phyloP scores from a whole-genome alignment of 2,888 invertebrate genomes.

The Cremastinae sp. region DNA sequence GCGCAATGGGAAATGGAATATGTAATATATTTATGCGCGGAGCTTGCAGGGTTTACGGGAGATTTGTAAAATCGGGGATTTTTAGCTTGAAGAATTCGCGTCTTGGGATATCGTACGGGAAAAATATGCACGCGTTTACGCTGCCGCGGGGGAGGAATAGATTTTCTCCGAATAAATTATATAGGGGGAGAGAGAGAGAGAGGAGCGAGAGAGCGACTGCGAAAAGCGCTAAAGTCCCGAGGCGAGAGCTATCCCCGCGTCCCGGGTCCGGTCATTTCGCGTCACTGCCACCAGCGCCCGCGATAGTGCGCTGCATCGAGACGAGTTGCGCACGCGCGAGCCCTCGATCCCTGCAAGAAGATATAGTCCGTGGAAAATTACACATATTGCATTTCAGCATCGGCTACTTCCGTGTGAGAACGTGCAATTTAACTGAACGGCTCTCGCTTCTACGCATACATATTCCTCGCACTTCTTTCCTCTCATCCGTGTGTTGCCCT shows the following conservation, averaged over 20 bases:
- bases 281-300: constrained; percentile 16
- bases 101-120: background rate
- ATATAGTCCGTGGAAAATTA: constrained; percentile 60
- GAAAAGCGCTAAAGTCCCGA: constrained; percentile 60
- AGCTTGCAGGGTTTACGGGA: too few species aligned
- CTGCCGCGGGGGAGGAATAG: constrained; percentile 44
- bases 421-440: constrained; percentile 55
- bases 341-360: constrained; percentile 46
- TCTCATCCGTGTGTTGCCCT: too few species aligned
- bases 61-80: constrained; percentile 15
- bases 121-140: constrained; percentile 44
- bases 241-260: constrained; percentile 20
- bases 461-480: constrained; percentile 44
- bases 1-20: background rate
- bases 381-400: constrained; percentile 64
- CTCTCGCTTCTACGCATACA: constrained; percentile 44
- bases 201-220: constrained; percentile 44
- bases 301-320: constrained; percentile 31
- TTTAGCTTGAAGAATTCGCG: constrained; percentile 15
- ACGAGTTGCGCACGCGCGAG: constrained; percentile 36
- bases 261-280: constrained; percentile 30
- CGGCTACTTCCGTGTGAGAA: constrained; percentile 61
- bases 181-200: constrained; percentile 11
- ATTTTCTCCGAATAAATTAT: constrained; percentile 64
- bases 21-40: constrained; percentile 1